Conservation (phyloP, 2,888 invertebrate genomes). For the Ptycholaimellus sp. region DNA sequence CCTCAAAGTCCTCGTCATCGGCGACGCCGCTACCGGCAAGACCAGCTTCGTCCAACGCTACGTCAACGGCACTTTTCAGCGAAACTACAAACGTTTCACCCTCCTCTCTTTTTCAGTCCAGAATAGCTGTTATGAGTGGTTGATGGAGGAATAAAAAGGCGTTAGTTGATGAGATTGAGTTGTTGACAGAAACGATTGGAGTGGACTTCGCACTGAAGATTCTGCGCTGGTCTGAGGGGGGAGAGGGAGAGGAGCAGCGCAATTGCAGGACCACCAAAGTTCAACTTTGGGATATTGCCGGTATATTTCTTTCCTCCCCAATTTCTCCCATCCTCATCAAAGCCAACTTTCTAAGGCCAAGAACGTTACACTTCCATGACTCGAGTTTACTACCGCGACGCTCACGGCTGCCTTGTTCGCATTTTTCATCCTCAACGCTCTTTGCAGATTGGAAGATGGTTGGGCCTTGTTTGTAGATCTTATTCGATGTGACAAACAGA, state of each 20-base stretch:
- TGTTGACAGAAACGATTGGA: too few relatives aligned
- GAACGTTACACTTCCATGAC: constrained; percentile 40
- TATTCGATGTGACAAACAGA: constrained; percentile 37
- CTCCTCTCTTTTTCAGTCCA: not conserved
- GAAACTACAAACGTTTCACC: constrained; percentile 31
- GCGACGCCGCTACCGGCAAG: constrained; percentile 34
- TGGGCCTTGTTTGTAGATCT: too few relatives aligned
- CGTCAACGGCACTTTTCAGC: constrained; percentile 32
- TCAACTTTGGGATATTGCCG: constrained; percentile 39
- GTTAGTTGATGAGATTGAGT: too few relatives aligned
- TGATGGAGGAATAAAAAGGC: too few relatives aligned
- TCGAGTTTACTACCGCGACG: constrained; percentile 38
- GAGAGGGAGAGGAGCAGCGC: too few relatives aligned
- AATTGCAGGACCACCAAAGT: constrained; percentile 35
- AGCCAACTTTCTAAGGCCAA: constrained; percentile 29
- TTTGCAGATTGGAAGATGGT: too few relatives aligned
- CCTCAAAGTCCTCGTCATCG: constrained; percentile 32
- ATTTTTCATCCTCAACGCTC: too few relatives aligned
- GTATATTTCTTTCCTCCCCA: constrained; percentile 18
- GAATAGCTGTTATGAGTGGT: too few relatives aligned
- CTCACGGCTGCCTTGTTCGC: constrained; percentile 33
- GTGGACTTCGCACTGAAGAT: constrained; percentile 39
- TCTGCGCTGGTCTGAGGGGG: constrained; percentile 34
- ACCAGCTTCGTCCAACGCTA: constrained; percentile 37
- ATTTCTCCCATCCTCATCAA: not conserved